These are phyloP conservation scores for Mus pahari DNA, from an alignment of 2,113 vertebrate genomes.

Conservation along the genomic window DNA sequence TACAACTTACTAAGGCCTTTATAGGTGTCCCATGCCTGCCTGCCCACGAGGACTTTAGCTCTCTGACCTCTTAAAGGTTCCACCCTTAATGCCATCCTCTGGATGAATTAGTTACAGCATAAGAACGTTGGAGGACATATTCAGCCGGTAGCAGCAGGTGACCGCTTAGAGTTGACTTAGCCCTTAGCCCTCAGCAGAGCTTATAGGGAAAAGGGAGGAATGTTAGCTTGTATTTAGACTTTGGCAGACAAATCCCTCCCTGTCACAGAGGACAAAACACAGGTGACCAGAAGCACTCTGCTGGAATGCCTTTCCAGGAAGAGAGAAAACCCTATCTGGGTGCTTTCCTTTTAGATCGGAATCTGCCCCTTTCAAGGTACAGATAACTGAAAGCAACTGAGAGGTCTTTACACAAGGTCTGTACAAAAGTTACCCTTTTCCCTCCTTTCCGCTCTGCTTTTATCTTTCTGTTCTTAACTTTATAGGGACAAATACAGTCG, in stretches of 20 bases:
- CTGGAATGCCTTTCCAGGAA: neutral
- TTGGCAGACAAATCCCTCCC: neutral
- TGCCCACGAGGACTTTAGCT: neutral
- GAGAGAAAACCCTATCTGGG: neutral
- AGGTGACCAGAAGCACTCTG: neutral
- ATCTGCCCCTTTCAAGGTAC: slow-evolving; percentile 26
- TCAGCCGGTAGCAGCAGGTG: neutral
- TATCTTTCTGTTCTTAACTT: slow-evolving; percentile 24
- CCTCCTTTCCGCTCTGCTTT: neutral
- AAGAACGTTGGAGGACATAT: neutral
- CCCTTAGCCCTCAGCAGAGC: neutral
- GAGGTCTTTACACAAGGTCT: neutral
- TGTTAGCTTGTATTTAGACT: neutral
- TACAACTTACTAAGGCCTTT: neutral
- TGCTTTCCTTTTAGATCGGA: slow-evolving; percentile 44
- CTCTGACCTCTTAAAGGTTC: neutral
- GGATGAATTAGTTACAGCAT: neutral
- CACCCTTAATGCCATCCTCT: neutral
- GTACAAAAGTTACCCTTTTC: neutral
- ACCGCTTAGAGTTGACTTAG: neutral
- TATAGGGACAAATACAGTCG: slow-evolving; percentile 26
- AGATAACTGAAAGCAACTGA: neutral
- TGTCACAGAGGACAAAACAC: neutral
- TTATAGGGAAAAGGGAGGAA: neutral
- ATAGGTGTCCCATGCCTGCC: neutral